Evolutionary conservation across 35 echinoderm and acorn worm genomes (phyloP).

Genomic region (Holothuria glaberrima): DNA sequence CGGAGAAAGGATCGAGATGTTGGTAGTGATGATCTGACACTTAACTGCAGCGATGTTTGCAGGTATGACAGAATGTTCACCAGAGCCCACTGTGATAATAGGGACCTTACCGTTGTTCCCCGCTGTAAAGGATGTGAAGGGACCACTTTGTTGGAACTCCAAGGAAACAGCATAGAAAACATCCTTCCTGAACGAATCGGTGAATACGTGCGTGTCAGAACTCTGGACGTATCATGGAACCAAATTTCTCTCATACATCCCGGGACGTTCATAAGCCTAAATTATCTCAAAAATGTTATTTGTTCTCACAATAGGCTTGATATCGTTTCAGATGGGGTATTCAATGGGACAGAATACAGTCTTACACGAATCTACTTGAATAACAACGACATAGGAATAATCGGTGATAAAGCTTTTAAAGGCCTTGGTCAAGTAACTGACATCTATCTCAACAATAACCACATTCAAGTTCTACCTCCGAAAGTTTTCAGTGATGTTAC

Average conservation of each 20-base stretch:
- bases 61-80: not conserved
- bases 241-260: not conserved
- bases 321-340: not conserved
- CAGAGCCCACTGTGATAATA: not conserved
- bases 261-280: not conserved
- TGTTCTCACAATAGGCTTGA: not conserved
- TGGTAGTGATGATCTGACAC: too few relatives aligned
- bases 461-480: not conserved
- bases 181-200: not conserved
- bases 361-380: slow-evolving; percentile 8
- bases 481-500: not conserved
- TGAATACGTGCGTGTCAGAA: not conserved
- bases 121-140: not conserved
- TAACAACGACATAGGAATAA: not conserved
- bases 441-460: not conserved
- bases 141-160: not conserved
- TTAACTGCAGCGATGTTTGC: not conserved
- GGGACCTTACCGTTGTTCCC: not conserved
- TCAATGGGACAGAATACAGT: not conserved
- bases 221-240: not conserved
- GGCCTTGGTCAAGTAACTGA: not conserved
- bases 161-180: not conserved
- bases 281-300: not conserved
- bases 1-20: too few relatives aligned
- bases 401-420: not conserved